Evolutionary conservation across 92 coral and sea anemone species (phyloP).

Genomic region (Parazoanthus darwini): DNA sequence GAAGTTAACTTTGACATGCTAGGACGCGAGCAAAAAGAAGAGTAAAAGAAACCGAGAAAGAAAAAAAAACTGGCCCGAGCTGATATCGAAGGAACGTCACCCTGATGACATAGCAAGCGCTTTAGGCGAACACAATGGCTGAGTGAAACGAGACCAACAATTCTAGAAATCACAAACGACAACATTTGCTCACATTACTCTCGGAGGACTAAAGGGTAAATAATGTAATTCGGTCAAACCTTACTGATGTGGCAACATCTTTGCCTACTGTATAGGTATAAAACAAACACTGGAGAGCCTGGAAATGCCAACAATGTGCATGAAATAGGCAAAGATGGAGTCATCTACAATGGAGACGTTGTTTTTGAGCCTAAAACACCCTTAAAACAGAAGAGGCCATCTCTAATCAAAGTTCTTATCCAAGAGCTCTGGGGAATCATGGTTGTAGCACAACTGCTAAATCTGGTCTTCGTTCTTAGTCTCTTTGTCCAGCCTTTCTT

Average conservation of each 20-base stretch:
- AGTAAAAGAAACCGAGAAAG: too few species aligned
- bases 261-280: neutral
- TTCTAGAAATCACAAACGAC: too few species aligned
- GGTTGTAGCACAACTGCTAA: conserved; percentile 33
- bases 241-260: too few species aligned
- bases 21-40: too few species aligned
- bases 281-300: neutral
- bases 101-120: too few species aligned
- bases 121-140: too few species aligned
- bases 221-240: neutral
- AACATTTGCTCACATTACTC: too few species aligned
- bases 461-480: conserved; percentile 8
- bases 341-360: neutral
- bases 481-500: conserved; percentile 42
- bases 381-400: neutral
- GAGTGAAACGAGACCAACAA: too few species aligned
- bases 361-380: neutral
- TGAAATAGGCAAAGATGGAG: neutral
- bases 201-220: too few species aligned
- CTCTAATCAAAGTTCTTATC: neutral
- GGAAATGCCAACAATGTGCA: neutral
- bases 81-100: too few species aligned
- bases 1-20: too few species aligned
- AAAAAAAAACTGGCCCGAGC: too few species aligned
- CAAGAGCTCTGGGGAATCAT: conserved; percentile 2